Conservation (phyloP, 2,888 invertebrate species). For the Oegoconia quadripuncta region DNA sequence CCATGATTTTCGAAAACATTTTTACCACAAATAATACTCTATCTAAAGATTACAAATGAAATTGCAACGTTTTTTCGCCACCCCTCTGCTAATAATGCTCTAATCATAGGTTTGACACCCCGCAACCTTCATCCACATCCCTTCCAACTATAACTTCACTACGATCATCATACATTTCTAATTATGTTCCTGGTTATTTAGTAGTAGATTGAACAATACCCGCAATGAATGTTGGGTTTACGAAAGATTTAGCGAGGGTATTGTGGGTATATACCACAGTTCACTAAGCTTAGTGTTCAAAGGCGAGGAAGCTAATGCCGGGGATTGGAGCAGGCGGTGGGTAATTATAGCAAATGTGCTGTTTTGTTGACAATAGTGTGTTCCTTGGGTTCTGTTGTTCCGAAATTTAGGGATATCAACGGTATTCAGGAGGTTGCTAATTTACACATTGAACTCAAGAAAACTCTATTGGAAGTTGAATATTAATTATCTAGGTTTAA, state of each 20-base stretch:
- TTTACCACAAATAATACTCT: constrained; percentile 33
- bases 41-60: constrained; percentile 31
- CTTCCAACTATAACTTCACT: constrained; percentile 14
- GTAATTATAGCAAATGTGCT: constrained; percentile 72
- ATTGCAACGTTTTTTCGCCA: constrained; percentile 53
- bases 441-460: no score
- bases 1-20: no score
- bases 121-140: constrained; percentile 24
- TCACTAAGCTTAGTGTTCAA: constrained; percentile 39
- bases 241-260: constrained; percentile 8
- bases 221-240: constrained; percentile 29
- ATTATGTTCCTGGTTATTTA: constrained; percentile 21
- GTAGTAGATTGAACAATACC: neutral
- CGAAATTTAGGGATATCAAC: no score
- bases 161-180: constrained; percentile 19
- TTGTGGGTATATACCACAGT: constrained; percentile 27
- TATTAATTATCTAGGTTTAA: no score
- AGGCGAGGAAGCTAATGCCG: constrained; percentile 57
- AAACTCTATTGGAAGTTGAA: no score
- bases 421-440: no score
- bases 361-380: constrained; percentile 56
- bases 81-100: constrained; percentile 61
- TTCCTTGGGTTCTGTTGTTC: constrained; percentile 19
- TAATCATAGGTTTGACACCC: constrained; percentile 75
- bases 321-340: constrained; percentile 59